A percentile compares a stretch with the other conserved stretches of the same genome.
phyloP scores from a whole-genome alignment of 2,888 invertebrate species.

The Acanthococcus lagerstroemiae region DNA sequence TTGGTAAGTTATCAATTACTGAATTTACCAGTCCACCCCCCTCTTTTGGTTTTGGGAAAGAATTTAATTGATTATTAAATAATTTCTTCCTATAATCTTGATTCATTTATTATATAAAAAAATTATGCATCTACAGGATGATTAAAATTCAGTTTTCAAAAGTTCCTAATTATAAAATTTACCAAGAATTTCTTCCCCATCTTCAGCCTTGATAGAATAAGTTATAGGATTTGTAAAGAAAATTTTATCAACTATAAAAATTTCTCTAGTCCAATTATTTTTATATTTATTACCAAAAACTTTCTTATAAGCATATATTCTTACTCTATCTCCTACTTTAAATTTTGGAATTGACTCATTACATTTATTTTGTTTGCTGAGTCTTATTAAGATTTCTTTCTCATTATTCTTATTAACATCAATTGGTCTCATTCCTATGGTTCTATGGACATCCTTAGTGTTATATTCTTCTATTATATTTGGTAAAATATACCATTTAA shows the following conservation, averaged over 20 bases:
- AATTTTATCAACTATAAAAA: neutral
- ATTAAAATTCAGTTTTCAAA: conserved; percentile 1
- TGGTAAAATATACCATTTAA: conserved; percentile 4
- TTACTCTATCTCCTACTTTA: conserved; percentile 3
- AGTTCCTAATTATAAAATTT: conserved; percentile 1
- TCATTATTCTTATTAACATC: conserved; percentile 13
- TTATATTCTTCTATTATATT: conserved; percentile 6
- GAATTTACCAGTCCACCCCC: conserved; percentile 25
- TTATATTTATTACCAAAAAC: conserved; percentile 1
- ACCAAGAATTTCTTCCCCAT: conserved; percentile 3
- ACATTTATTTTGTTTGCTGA: neutral
- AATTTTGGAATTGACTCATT: neutral
- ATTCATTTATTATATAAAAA: no score
- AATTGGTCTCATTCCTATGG: neutral
- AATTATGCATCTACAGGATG: neutral
- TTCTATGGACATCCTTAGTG: neutral
- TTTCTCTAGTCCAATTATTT: conserved; percentile 2
- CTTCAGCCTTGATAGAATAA: neutral
- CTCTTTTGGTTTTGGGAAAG: neutral
- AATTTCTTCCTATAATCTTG: neutral
- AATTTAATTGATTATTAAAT: neutral
- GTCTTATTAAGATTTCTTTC: conserved; percentile 10
- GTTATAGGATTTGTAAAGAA: neutral
- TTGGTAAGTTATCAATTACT: conserved; percentile 28
- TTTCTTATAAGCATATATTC: conserved; percentile 7